Evolutionary conservation across 2,888 invertebrate genomes (phyloP), one percentile per base, ranked within the genome.

Genomic region (Apodemia zela): DNA sequence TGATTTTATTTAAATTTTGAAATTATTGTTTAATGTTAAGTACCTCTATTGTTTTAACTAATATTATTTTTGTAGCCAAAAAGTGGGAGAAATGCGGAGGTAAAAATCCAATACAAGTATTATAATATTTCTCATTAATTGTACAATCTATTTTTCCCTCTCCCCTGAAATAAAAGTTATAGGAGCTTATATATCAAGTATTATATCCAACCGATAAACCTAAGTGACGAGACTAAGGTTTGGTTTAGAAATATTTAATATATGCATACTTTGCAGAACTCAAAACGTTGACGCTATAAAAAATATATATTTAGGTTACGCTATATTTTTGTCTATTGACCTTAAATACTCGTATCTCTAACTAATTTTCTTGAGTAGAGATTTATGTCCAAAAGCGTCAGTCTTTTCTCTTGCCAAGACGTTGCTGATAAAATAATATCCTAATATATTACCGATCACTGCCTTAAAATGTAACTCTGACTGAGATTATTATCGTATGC

Each of bases 381-480:
- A 62, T 47, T 17, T 25, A 35, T 63, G 47, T 58, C 62, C 58
- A 58, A 57, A 62, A 18, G 25, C 15, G 58, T 64, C 66, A 64
- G 65, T 70, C 57, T 69, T 57, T 65, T 63, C 58, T 72, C 71
- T 72, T 71, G 71, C 71, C 72, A 71, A 69, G 68, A 67, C 60
- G 60, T 64, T 69, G 64, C 66, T 66, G 65, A 66, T 65, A 63
- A 68, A 62, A 63, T 65, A 51, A 51, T 38, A 66, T 65, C 25
- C 62, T 67, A 57, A 57, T 45, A 47, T 65, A 49, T 63, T 65
- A 79, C 76, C 72, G 74, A 79, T 73, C 84, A 85, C 85, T 85
- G 85, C 85, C 85, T 78, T 76, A 69, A 66, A 69, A 73, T 70
- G 68, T 74, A 71, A 72, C 69, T 71, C 65, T 69, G 68, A 73